These are phyloP conservation scores for Aspidapion aeneum DNA, from an alignment of 2,888 invertebrate species.

Conservation along the genomic window DNA sequence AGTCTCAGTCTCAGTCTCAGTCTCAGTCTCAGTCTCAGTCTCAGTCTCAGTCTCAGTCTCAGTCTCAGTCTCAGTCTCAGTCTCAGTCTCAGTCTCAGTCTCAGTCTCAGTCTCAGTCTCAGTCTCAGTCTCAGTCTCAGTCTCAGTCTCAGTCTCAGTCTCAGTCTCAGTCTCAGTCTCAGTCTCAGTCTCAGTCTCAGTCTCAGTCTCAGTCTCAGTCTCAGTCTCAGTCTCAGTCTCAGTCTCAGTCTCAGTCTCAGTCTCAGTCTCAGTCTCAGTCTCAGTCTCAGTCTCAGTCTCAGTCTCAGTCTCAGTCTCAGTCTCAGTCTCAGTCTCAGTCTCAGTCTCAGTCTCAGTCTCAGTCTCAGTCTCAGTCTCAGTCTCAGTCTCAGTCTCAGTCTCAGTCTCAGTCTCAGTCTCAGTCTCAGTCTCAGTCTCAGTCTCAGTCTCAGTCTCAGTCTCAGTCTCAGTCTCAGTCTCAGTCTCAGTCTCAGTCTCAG, in stretches of 20 bases:
- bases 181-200: neutral
- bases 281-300: neutral
- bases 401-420: neutral
- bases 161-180: neutral
- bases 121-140: neutral
- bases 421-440: neutral
- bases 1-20: neutral
- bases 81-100: neutral
- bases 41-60: neutral
- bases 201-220: neutral
- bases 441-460: neutral
- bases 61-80: neutral
- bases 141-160: neutral
- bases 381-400: neutral
- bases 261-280: neutral
- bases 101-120: neutral
- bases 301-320: neutral
- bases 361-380: neutral
- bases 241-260: neutral
- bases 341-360: neutral
- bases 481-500: neutral
- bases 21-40: neutral
- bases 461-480: neutral
- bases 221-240: neutral
- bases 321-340: neutral